Evolutionary conservation across 2,888 invertebrate genomes (phyloP), one percentile per base, ranked within the genome.

Genomic region (Anoplius nigerrimus): DNA sequence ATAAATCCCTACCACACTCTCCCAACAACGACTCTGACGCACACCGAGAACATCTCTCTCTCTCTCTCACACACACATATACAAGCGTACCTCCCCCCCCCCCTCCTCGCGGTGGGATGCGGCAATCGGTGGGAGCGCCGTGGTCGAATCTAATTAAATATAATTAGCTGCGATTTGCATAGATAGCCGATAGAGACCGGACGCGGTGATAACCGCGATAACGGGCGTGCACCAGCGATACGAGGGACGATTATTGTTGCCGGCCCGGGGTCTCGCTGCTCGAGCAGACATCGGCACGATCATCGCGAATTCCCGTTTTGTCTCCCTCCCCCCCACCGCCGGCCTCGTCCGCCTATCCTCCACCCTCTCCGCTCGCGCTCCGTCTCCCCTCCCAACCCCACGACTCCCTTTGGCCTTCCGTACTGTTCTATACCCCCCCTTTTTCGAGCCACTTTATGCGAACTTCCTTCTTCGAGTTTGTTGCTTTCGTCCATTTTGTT

Each of bases 91-190:
- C n/a, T n/a, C n/a, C n/a, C n/a, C n/a, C n/a, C n/a, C n/a, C n/a
- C n/a, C 8, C 13, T 42, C 13, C 75, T 16, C n/a, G 42, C 22
- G 71, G 69, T 59, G 58, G 74, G 81, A 77, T 75, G 79, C 72
- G 73, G 82, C 80, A 79, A 85, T 85, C 84, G 84, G 85, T 83
- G 84, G 84, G 84, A 85, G 84, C 84, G 84, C 83, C 84, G 84
- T 82, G 85, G 84, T 84, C 86, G 88, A 87, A 88, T 88, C 88
- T 89, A 88, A 89, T 89, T 89, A 89, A 89, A 89, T 89, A 88
- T 89, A 88, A 88, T 89, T 89, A 88, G 88, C 84, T 82, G 85
- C 82, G 88, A 89, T 89, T 89, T 88, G 88, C 88, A 88, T 88
- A 88, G 88, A 88, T 88, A 87, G 82, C 76, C 83, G 86, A 87